Evolutionary conservation across 1,140 invertebrate species (phyloP), one percentile per base, ranked within the genome.

Genomic region (Streblospio benedicti): DNA sequence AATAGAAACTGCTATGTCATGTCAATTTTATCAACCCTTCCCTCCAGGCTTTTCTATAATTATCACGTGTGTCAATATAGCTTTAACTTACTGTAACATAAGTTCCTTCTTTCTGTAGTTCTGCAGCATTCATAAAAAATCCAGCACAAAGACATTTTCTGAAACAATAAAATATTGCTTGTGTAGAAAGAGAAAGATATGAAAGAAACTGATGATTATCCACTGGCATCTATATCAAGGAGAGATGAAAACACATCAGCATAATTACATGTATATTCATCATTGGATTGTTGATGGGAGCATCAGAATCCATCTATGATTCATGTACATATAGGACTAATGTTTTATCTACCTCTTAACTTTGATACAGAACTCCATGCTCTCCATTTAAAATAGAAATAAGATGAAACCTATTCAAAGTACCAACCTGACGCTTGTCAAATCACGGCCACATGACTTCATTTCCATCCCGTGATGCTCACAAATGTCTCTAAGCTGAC

Each of bases 81-180:
- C 16, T 33, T 12, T 5, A 43, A 76, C 81, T 84, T 80, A 90
- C 84, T 25, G 86, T 85, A 44, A 87, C 67, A 70, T 90, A 92
- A 60, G 82, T 77, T 43, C 82, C 84, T 68, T 89, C 85, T 65
- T 80, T 82, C 62, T 91, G 86, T 5, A 91, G 69, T 77, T 91
- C 86, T n/a, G 92, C 90, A 60, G 91, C 83, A 79, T 95, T 96
- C 73, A 88, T 87, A 71, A 90, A 93, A 16, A 95, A 79, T 16
- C 92, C 93, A 54, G 85, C 82, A 16, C 90, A 72, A 16, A 96
- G 71, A 70, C 90, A 89, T 76, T 75, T 77, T 60, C 80, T 81
- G 64, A 49, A 62, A 68, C 57, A 31, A 12, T 9, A 31, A 59
- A 28, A n/a, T 18, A 57, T n/a, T n/a, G n/a, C n/a, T n/a, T n/a